Percentiles rank a stretch among this genome's conserved stretches.
phyloP scores from a whole-genome alignment of 2,113 vertebrate genomes.

The Lucifuga dentata region DNA sequence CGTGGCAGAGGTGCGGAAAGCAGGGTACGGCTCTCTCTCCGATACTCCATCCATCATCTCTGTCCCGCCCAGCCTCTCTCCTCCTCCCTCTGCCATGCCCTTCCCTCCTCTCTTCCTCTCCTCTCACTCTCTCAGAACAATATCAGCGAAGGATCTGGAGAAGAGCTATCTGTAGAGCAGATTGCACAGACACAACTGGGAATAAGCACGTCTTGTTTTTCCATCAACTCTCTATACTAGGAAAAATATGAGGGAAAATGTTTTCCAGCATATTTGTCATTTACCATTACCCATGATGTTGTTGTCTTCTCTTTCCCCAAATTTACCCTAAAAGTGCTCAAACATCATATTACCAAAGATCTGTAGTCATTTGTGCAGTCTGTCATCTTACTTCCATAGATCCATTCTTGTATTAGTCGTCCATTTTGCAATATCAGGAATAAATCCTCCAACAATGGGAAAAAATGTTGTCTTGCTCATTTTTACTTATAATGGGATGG shows the following conservation, averaged over 20 bases:
- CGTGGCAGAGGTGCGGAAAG: slow-evolving; percentile 30
- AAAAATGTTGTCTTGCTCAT: slow-evolving; percentile 6
- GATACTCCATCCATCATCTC: slow-evolving; percentile 82
- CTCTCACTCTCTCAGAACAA: slow-evolving; percentile 76
- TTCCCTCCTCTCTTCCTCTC: slow-evolving; percentile 73
- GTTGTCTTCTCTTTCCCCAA: not conserved
- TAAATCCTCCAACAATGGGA: slow-evolving; percentile 15
- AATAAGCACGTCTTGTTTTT: not conserved
- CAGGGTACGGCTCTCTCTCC: slow-evolving; percentile 76
- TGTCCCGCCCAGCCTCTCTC: slow-evolving; percentile 77
- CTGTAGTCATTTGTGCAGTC: not conserved
- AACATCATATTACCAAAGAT: not conserved
- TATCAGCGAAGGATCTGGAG: slow-evolving; percentile 81
- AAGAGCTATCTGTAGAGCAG: slow-evolving; percentile 74
- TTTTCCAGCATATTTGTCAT: not conserved
- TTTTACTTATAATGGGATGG: not conserved
- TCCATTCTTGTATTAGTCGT: not conserved
- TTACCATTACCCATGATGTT: not conserved
- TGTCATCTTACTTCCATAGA: not conserved
- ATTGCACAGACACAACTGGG: too few relatives aligned
- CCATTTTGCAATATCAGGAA: not conserved
- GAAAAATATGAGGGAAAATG: too few relatives aligned
- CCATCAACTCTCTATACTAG: not conserved
- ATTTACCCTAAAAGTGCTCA: not conserved
- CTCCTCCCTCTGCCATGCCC: slow-evolving; percentile 70